Evolutionary conservation across 2,888 invertebrate genomes (phyloP).

Genomic region (Lucinisca nassula): DNA sequence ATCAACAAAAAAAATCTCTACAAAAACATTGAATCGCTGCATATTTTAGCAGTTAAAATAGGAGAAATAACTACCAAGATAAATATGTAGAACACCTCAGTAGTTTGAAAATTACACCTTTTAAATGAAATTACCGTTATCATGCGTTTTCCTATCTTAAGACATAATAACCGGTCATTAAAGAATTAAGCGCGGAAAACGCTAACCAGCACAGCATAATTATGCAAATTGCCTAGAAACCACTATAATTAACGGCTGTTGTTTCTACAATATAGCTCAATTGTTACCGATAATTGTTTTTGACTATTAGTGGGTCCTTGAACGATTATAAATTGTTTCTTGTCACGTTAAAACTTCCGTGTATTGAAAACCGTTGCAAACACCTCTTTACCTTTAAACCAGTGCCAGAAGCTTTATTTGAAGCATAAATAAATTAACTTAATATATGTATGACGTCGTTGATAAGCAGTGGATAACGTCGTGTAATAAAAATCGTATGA

Average conservation of each 20-base stretch:
- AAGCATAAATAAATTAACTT: no score
- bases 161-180: constrained; percentile 4
- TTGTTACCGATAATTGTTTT: background rate
- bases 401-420: no score
- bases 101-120: background rate
- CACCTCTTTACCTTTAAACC: no score
- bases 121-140: background rate
- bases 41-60: no score
- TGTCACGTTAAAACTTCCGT: no score
- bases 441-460: no score
- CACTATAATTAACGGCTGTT: background rate
- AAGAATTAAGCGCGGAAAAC: background rate
- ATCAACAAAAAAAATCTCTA: no score
- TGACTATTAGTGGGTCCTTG: background rate
- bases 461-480: no score
- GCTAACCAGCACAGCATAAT: background rate
- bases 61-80: no score
- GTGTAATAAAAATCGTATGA: no score
- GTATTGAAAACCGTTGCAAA: no score
- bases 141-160: background rate
- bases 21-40: no score
- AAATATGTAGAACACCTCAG: background rate
- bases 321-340: background rate
- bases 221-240: constrained; percentile 9
- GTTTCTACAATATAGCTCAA: background rate